Percentiles rank a stretch among this genome's conserved stretches.
Evolutionary conservation across 2,888 invertebrate species (phyloP).

Genomic region (Amiota mariae): DNA sequence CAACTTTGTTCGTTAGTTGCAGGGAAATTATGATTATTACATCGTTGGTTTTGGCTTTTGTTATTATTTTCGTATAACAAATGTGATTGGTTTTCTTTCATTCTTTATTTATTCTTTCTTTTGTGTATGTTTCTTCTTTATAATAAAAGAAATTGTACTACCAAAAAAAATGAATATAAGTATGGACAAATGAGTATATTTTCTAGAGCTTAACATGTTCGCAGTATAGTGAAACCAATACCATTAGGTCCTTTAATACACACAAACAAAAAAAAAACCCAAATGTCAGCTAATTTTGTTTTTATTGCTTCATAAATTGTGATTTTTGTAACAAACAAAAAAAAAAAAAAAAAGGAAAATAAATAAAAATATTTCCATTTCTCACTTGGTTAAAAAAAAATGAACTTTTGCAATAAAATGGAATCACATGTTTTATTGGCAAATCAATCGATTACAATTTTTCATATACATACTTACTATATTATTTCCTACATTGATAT

Average conservation of each 20-base stretch:
- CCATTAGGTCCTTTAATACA: neutral
- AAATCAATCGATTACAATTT: too few species aligned
- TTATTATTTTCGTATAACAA: conserved; percentile 25
- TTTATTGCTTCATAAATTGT: conserved; percentile 10
- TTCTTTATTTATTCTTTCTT: neutral
- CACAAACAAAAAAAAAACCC: neutral
- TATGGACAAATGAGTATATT: too few species aligned
- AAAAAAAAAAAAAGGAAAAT: too few species aligned
- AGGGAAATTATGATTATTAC: conserved; percentile 29
- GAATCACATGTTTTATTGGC: too few species aligned
- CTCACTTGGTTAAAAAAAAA: too few species aligned
- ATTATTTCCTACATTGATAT: too few species aligned
- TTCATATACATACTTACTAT: too few species aligned
- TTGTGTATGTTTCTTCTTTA: conserved; percentile 6
- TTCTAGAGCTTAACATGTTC: too few species aligned
- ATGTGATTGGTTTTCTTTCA: conserved; percentile 16
- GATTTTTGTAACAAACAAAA: neutral
- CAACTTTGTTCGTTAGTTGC: conserved; percentile 19
- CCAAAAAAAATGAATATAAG: too few species aligned
- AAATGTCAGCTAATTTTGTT: conserved; percentile 7
- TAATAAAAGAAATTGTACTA: neutral
- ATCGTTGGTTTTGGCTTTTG: conserved; percentile 25
- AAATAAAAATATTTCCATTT: too few species aligned
- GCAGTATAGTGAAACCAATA: neutral
- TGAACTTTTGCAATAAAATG: too few species aligned